Conservation (phyloP, 2,888 invertebrate genomes). For the Dasysyrphus albostriatus region DNA sequence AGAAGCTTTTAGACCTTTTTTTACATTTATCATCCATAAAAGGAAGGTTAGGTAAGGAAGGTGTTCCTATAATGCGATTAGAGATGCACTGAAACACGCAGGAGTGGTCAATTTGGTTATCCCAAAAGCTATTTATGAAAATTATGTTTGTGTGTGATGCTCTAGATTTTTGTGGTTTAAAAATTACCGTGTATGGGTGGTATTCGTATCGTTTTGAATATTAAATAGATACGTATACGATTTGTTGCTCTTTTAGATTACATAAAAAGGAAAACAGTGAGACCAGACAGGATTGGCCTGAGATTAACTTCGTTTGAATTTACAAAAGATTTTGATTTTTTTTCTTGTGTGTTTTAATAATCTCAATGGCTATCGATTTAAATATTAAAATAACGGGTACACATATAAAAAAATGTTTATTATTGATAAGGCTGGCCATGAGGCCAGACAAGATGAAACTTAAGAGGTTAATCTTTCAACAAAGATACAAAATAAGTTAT, state of each 20-base stretch:
- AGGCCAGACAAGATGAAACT: too few species aligned
- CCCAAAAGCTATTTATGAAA: constrained; percentile 3
- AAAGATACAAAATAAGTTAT: too few species aligned
- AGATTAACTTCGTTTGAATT: background rate
- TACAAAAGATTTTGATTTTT: too few species aligned
- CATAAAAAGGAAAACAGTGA: background rate
- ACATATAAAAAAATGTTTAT: too few species aligned
- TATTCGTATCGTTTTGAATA: constrained; percentile 20
- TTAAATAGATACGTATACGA: constrained; percentile 9
- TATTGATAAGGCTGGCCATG: too few species aligned
- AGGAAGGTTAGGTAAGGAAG: background rate
- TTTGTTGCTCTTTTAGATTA: background rate
- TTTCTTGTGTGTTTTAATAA: too few species aligned
- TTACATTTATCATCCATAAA: background rate
- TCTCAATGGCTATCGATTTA: too few species aligned
- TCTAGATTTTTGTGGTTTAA: background rate
- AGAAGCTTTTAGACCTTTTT: constrained; percentile 39
- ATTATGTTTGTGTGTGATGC: background rate
- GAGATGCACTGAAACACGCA: constrained; percentile 38
- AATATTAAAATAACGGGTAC: too few species aligned
- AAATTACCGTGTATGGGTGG: background rate
- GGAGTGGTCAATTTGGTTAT: constrained; percentile 65
- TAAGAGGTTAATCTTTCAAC: too few species aligned
- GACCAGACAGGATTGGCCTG: too few species aligned
- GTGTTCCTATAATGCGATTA: constrained; percentile 42